Conservation (phyloP, 2,797 vertebrate species). For the Chrosomus eos region DNA sequence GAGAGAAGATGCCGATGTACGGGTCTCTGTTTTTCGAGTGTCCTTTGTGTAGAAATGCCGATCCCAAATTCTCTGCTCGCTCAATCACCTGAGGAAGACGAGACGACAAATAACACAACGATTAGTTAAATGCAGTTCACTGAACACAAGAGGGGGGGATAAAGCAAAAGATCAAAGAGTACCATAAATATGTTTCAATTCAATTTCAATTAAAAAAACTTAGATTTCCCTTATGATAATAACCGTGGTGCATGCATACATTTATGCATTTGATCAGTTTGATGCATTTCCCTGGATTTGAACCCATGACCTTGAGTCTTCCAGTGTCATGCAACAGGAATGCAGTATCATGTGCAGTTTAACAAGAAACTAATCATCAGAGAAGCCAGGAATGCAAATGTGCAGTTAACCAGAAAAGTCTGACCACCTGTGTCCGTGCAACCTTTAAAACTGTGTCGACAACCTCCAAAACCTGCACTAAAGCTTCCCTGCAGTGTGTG, state of each 20-base stretch:
- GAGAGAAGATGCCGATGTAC: conserved; percentile 89
- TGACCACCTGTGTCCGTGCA: neutral
- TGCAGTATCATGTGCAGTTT: neutral
- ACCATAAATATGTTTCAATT: neutral
- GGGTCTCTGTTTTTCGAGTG: conserved; percentile 77
- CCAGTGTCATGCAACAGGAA: neutral
- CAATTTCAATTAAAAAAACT: neutral
- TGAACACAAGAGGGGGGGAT: neutral
- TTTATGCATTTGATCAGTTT: neutral
- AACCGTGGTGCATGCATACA: neutral
- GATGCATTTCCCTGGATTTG: neutral
- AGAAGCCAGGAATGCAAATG: neutral
- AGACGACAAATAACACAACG: neutral
- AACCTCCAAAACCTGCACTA: neutral
- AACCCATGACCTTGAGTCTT: neutral
- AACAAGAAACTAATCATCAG: neutral
- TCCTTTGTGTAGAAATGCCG: conserved; percentile 87
- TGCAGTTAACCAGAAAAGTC: neutral
- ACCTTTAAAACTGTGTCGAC: neutral
- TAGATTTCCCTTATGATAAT: neutral
- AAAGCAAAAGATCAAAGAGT: neutral
- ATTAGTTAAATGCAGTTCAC: neutral
- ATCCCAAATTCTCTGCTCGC: conserved; percentile 84
- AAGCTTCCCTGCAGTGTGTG: neutral
- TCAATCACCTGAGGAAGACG: conserved; percentile 79